Base-by-base conservation (phyloP, 2,888 invertebrate genomes). In the Gasteruption jaculator region DNA sequence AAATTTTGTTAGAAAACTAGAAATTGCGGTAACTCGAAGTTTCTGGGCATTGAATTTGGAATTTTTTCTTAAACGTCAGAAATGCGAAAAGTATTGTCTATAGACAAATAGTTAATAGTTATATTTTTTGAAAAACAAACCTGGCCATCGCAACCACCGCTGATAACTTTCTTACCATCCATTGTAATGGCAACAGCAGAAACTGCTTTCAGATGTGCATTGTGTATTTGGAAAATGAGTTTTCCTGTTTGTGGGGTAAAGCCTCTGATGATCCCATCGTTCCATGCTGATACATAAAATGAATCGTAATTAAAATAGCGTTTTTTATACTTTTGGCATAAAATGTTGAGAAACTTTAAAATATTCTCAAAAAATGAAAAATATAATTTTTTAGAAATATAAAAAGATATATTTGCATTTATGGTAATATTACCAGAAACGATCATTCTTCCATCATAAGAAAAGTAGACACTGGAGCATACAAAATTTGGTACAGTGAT, bases 101-200 rank as follows among this genome's bases (percentile, higher is more conserved):
- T n/a, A n/a, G n/a, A n/a, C n/a, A n/a, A n/a, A n/a, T n/a, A n/a
- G n/a, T n/a, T n/a, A n/a, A n/a, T n/a, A n/a, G n/a, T n/a, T n/a
- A n/a, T n/a, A n/a, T 16, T 5, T 8, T 25, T 32, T 30, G 3
- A 8, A 14, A 8, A 31, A 8, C 10, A 20, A 46, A 82, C 87
- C 75, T 92, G 91, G n/a, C 93, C 94, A 63, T 93, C 92, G 48
- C 89, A 86, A 4, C 93, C 94, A 1, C 94, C 94, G 32, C 89
- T 91, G 32, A 94, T 80, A 37, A 95, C 76, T 16, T 80, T 78
- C 11, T 73, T 73, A 1, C 86, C 86, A 54, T 83, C 80, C 3
- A 74, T 76, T 0, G 88, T 85, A 50, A 85, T 78, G 16, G 85
- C 83, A 25, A 95, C 70, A 0, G 92, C 89, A 1, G 92, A 90